These are phyloP conservation scores for Pogonognathellus flavescens DNA, from an alignment of 1,140 invertebrate genomes.

Conservation along the genomic window DNA sequence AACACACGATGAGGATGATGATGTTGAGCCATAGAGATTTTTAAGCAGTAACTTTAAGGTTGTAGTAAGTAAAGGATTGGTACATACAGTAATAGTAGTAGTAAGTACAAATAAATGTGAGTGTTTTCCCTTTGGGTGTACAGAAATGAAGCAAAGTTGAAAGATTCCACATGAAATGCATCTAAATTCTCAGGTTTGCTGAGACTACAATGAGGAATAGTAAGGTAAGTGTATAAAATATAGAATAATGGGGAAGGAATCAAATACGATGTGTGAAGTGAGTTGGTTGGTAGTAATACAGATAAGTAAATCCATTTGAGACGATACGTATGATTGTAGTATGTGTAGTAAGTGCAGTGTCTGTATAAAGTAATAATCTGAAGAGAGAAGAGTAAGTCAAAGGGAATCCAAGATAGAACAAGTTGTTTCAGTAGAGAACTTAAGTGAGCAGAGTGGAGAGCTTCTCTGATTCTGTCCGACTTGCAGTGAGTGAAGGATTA, in stretches of 20 bases:
- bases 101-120: conserved; percentile 10
- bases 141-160: not conserved
- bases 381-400: not conserved
- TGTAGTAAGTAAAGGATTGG: not conserved
- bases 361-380: not conserved
- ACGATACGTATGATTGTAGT: conserved; percentile 1
- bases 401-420: not conserved
- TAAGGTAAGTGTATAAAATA: not conserved
- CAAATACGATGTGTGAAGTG: not conserved
- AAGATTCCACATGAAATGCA: conserved; percentile 10
- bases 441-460: conserved; percentile 21
- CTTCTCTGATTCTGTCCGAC: conserved; percentile 30
- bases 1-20: not conserved
- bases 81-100: too few relatives aligned
- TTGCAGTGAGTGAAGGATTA: not conserved
- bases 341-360: not conserved
- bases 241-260: not conserved
- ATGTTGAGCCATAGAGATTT: conserved; percentile 7
- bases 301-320: not conserved
- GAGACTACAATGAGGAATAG: not conserved
- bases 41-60: not conserved
- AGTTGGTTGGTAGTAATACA: conserved; percentile 7
- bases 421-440: conserved; percentile 27
- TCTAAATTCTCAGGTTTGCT: not conserved
- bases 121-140: conserved; percentile 36